A percentile compares a stretch with the other conserved stretches of the same genome.
phyloP scores from a whole-genome alignment of 2,888 invertebrate species.

The Coenonympha arcania region DNA sequence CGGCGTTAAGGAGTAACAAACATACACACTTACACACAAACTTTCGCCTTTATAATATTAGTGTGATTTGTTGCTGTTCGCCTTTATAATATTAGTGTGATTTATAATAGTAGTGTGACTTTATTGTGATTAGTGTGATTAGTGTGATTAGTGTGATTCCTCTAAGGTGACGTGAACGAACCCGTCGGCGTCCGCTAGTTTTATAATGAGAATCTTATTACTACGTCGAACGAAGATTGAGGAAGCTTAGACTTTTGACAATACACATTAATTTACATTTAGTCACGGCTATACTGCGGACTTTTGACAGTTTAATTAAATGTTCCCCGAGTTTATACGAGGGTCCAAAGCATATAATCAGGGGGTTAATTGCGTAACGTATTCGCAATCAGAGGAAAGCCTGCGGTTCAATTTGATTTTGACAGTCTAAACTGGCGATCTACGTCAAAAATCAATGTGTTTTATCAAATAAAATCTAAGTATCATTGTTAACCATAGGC shows the following conservation, averaged over 20 bases:
- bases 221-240: neutral
- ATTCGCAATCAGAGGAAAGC: neutral
- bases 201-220: neutral
- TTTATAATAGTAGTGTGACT: too few species aligned
- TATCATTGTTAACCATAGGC: too few species aligned
- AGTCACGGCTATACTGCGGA: neutral
- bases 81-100: too few species aligned
- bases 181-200: too few species aligned
- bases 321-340: conserved; percentile 2
- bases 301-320: conserved; percentile 10
- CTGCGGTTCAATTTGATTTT: neutral
- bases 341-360: neutral
- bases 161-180: neutral
- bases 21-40: too few species aligned
- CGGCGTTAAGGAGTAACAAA: too few species aligned
- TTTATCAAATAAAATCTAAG: too few species aligned
- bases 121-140: too few species aligned
- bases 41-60: too few species aligned
- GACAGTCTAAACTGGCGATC: neutral
- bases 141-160: too few species aligned
- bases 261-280: conserved; percentile 4
- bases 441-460: too few species aligned
- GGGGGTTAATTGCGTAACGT: neutral
- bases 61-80: too few species aligned
- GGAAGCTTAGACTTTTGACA: neutral